Conservation (phyloP, 2,888 invertebrate genomes). For the Perizoma flavofasciatum region DNA sequence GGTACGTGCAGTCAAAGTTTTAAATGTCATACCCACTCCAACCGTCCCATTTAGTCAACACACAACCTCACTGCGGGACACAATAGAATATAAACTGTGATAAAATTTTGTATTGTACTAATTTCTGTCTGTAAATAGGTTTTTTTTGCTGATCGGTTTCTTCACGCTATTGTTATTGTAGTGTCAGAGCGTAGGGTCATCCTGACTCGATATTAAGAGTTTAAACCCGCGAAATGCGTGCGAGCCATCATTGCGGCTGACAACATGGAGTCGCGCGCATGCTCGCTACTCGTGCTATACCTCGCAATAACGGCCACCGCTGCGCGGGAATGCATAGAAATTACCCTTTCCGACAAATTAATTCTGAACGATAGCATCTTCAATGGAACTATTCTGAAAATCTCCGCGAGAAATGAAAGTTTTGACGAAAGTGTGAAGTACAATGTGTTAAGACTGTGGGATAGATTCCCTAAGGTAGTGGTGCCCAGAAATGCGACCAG, state of each 20-base stretch:
- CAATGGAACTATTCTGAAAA: constrained; percentile 65
- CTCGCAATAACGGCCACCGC: constrained; percentile 50
- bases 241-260: constrained; percentile 60
- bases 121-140: constrained; percentile 6
- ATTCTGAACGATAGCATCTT: constrained; percentile 59
- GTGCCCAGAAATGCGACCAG: constrained; percentile 76
- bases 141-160: constrained; percentile 31
- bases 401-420: constrained; percentile 60
- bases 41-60: constrained; percentile 2
- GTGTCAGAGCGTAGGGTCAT: constrained; percentile 38
- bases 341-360: constrained; percentile 64
- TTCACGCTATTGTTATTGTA: constrained; percentile 53
- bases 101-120: constrained; percentile 5
- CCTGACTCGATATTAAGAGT: constrained; percentile 39
- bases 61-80: background rate
- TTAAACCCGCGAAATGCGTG: constrained; percentile 51
- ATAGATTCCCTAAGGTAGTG: constrained; percentile 69
- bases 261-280: constrained; percentile 76
- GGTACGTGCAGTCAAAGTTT: background rate
- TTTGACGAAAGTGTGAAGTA: constrained; percentile 54
- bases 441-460: constrained; percentile 69
- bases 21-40: background rate
- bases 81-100: constrained; percentile 3
- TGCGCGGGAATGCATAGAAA: constrained; percentile 74
- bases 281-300: constrained; percentile 57